Percentiles rank a stretch among this genome's conserved stretches.
phyloP scores from a whole-genome alignment of 1,140 invertebrate species.

The Ceratina australensis region DNA sequence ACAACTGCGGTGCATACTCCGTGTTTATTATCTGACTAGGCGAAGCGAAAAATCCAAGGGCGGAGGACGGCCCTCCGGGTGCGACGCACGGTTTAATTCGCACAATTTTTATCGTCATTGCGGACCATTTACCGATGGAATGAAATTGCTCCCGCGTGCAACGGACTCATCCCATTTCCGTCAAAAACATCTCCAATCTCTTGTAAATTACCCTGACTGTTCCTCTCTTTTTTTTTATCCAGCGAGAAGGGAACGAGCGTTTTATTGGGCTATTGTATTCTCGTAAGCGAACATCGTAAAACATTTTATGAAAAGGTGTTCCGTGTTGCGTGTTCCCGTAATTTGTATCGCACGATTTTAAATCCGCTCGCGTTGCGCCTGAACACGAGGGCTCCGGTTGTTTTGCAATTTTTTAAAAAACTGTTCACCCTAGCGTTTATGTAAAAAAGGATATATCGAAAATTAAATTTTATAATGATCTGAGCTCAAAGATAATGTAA shows the following conservation, averaged over 20 bases:
- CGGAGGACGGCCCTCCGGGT: not conserved
- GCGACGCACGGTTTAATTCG: conserved; percentile 8
- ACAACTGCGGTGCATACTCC: not conserved
- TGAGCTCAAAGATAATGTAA: too few relatives aligned
- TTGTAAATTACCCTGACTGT: conserved; percentile 4
- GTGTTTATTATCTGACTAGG: conserved; percentile 1
- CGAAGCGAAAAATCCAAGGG: not conserved
- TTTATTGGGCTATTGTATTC: not conserved
- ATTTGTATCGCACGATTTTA: conserved; percentile 1
- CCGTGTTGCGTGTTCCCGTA: not conserved
- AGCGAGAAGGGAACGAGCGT: not conserved
- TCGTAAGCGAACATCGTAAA: not conserved
- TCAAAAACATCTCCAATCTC: not conserved
- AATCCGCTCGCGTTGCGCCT: too few relatives aligned
- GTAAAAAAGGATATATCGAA: too few relatives aligned
- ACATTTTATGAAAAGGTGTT: conserved; percentile 2
- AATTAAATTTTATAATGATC: too few relatives aligned
- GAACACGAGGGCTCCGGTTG: not conserved
- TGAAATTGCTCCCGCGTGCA: not conserved
- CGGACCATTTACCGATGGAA: not conserved
- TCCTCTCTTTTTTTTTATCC: not conserved
- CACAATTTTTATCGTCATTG: not conserved
- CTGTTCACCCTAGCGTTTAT: too few relatives aligned
- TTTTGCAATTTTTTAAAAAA: not conserved
- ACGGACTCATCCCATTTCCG: not conserved